Percentiles rank a stretch among this genome's conserved stretches.
Evolutionary conservation across 2,797 vertebrate species (phyloP).

Genomic region (Corythornis leucogaster): DNA sequence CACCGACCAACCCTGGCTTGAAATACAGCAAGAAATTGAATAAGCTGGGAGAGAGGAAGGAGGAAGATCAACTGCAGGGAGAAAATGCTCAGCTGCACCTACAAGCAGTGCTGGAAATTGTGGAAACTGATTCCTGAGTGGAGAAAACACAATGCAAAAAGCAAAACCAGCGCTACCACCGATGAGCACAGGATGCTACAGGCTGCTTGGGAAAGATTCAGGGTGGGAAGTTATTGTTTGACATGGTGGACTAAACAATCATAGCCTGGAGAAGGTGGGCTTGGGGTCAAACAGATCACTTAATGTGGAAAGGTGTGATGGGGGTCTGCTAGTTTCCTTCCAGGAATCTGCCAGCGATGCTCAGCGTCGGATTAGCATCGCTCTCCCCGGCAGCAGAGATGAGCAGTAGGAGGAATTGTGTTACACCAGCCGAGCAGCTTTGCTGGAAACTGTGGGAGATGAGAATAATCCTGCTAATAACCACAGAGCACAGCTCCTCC

Average conservation of each 20-base stretch:
- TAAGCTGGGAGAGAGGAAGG: neutral
- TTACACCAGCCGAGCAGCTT: neutral
- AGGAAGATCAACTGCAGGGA: neutral
- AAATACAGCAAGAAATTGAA: constrained; percentile 12
- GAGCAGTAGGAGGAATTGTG: neutral
- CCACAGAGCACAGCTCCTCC: neutral
- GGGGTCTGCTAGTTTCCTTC: neutral
- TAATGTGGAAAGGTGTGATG: accelerated
- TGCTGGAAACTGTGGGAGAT: neutral
- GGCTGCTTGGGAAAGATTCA: neutral
- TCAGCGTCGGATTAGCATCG: neutral
- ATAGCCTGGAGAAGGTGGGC: neutral
- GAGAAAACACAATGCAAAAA: neutral
- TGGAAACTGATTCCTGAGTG: neutral
- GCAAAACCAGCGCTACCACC: accelerated
- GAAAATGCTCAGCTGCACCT: constrained; percentile 12
- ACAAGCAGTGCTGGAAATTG: neutral
- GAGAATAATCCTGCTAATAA: constrained; percentile 48
- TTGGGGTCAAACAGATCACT: neutral
- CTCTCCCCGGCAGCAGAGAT: neutral
- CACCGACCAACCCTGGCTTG: neutral
- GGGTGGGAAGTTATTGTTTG: neutral
- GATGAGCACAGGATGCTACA: accelerated
- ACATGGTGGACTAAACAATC: neutral
- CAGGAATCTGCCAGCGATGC: neutral